Evolutionary conservation across 2,113 vertebrate genomes (phyloP), one percentile per base, ranked within the genome.

Genomic region (Glaucidium brasilianum): DNA sequence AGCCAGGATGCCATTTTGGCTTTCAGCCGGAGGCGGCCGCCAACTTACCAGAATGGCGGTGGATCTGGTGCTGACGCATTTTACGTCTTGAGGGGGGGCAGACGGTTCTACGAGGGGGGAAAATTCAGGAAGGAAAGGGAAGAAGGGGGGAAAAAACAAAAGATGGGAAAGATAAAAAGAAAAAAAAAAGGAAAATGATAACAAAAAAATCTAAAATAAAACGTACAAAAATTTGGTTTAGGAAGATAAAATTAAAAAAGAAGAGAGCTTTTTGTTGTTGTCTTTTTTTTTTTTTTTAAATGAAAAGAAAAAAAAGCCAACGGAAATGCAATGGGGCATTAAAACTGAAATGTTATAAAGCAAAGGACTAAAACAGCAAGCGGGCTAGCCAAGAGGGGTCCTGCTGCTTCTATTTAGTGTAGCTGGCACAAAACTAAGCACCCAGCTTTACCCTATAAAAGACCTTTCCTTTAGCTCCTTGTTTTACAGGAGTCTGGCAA

Each of bases 41-140:
- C 99, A 99, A 99, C 99, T 99, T 99, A 99, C 99, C 99, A 99
- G 98, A 98, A 99, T 99, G 98, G 98, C 98, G 95, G 99, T 99
- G 98, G 99, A 99, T 98, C 99, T 99, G 97, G 98, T 98, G 98
- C 99, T 99, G 98, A 98, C 98, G 97, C 99, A 99, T 98, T 99
- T 99, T 99, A 99, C 98, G 89, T 99, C 99, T 99, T 99, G 99
- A 98, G 99, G 99, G 98, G 99, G 99, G 98, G 99, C 99, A 87
- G 99, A 99, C 98, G 99, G 99, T 98, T 99, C 99, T 99, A 99
- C 75, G 98, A 98, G 98, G 97, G 96, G 98, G 98, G 91, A 83
- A 79, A 84, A 96, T 94, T 76, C 97, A 91, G 97, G 71, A 58
- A 92, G 80, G 75, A 97, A 43, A 94, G 92, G 96, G 85, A 81